Conservation (phyloP, 2,113 vertebrate genomes). For the Bufo gargarizans region DNA sequence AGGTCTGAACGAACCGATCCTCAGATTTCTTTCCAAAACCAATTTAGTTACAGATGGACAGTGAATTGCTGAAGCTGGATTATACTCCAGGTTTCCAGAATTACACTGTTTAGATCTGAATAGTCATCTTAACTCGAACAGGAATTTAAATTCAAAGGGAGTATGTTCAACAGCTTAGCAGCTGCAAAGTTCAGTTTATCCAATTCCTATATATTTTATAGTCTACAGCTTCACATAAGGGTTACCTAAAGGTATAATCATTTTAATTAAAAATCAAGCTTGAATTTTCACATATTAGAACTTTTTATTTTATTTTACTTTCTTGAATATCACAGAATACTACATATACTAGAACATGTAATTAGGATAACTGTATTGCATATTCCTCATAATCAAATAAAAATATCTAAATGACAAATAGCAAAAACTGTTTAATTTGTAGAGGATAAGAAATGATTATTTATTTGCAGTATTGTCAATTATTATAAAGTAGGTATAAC, state of each 20-base stretch:
- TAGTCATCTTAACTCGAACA: not conserved
- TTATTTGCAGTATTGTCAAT: no score
- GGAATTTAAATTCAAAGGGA: not conserved
- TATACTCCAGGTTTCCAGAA: constrained; percentile 17
- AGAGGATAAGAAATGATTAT: no score
- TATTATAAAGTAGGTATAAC: no score
- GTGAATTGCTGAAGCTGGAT: constrained; percentile 17
- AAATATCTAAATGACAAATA: no score
- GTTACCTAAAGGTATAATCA: not conserved
- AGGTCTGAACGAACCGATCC: not conserved
- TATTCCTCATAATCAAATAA: no score
- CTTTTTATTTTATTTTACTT: no score
- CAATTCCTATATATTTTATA: not conserved
- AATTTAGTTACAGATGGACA: constrained; percentile 31
- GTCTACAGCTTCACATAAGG: constrained; percentile 9
- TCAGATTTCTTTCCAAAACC: not conserved
- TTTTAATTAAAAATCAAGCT: not conserved
- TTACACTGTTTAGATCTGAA: not conserved
- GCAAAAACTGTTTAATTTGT: no score
- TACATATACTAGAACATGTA: not conserved
- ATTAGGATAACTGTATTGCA: no score
- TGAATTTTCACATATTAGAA: no score
- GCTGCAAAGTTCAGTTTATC: not conserved
- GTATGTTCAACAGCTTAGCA: constrained; percentile 6
- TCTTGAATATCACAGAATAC: not conserved